Percentiles rank a stretch among this genome's conserved stretches.
Conservation (phyloP, 2,797 vertebrate genomes). For the Chelon auratus region DNA sequence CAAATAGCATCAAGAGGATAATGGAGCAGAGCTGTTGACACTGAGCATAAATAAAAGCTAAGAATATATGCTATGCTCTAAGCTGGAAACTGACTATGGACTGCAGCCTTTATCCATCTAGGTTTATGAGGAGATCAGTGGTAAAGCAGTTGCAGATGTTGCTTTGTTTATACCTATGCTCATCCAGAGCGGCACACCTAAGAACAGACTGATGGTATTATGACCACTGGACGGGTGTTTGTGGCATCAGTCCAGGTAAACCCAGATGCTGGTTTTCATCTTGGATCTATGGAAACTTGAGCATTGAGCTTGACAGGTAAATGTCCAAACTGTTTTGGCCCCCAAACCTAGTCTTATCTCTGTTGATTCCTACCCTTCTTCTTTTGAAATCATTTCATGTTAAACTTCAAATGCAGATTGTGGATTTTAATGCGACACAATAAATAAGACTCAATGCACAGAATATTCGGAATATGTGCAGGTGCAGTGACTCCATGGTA, state of each 20-base stretch:
- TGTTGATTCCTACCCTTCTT: background rate
- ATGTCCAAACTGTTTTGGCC: background rate
- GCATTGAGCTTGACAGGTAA: constrained; percentile 1
- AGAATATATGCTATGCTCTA: too few relatives aligned
- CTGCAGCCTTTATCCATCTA: too few relatives aligned
- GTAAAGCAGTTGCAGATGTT: constrained; percentile 5
- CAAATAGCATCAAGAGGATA: too few relatives aligned
- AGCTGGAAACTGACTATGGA: too few relatives aligned
- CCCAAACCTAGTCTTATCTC: background rate
- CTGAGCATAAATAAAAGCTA: too few relatives aligned
- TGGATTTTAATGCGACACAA: background rate
- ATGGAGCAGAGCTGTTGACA: too few relatives aligned
- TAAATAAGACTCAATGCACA: too few relatives aligned
- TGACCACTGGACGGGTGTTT: background rate
- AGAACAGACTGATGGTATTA: constrained; percentile 7
- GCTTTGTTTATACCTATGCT: background rate
- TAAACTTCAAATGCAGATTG: background rate
- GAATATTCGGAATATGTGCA: too few relatives aligned
- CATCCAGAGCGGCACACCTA: background rate
- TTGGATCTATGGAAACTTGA: background rate
- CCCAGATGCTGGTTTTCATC: constrained; percentile 9
- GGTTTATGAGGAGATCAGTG: background rate
- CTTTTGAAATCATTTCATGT: background rate
- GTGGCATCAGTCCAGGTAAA: background rate
- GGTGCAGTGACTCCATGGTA: too few relatives aligned